Conservation (phyloP, 2,113 vertebrate genomes). For the Gallinago undulata region DNA sequence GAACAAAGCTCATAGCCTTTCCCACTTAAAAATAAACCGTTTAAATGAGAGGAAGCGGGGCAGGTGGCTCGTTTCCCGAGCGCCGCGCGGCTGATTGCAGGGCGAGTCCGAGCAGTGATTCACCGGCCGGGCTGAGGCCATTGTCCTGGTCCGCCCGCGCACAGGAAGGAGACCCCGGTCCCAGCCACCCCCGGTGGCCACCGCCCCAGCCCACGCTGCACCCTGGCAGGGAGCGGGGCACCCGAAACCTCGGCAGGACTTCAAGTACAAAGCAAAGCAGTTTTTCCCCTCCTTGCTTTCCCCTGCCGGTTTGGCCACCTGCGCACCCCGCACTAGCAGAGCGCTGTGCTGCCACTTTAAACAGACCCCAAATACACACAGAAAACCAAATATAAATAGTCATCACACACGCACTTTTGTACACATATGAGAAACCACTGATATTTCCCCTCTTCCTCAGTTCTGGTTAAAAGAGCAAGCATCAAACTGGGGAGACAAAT, state of each 20-base stretch:
- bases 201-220: accelerated
- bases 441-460: not conserved
- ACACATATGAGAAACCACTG: not conserved
- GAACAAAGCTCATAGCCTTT: constrained; percentile 18
- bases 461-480: constrained; percentile 7
- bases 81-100: not conserved
- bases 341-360: not conserved
- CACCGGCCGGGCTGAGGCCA: not conserved
- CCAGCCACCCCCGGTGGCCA: accelerated
- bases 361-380: not conserved
- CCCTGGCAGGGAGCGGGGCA: not conserved
- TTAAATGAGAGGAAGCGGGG: constrained; percentile 18
- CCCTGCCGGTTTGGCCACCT: not conserved
- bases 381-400: not conserved
- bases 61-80: not conserved
- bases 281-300: not conserved
- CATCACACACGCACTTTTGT: not conserved
- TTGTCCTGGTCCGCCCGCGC: not conserved
- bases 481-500: not conserved
- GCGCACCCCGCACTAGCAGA: accelerated
- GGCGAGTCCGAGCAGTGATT: not conserved
- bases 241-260: accelerated
- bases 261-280: not conserved
- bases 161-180: not conserved
- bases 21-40: constrained; percentile 10